phyloP scores from a whole-genome alignment of 2,113 vertebrate species.

The Podarcis muralis region DNA sequence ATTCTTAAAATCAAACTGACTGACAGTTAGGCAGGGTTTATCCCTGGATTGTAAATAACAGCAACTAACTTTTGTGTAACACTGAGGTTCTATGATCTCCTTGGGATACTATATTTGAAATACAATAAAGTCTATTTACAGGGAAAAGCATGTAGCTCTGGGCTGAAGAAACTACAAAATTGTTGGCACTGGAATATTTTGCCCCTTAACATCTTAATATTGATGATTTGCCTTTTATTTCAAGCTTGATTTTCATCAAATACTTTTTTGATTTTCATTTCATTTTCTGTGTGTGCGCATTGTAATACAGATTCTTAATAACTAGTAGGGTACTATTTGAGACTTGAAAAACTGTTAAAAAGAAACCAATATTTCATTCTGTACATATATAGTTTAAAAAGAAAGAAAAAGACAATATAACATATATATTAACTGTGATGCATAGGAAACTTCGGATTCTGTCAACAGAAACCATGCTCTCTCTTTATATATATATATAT shows the following conservation, averaged over 20 bases:
- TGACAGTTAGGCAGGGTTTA: slow-evolving; percentile 58
- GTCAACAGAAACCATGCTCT: slow-evolving; percentile 72
- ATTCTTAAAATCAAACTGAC: slow-evolving; percentile 54
- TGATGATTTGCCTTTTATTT: slow-evolving; percentile 68
- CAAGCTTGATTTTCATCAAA: slow-evolving; percentile 35
- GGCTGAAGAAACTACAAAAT: slow-evolving; percentile 79
- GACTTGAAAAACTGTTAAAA: slow-evolving; percentile 76
- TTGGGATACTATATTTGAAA: slow-evolving; percentile 58
- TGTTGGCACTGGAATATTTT: slow-evolving; percentile 72
- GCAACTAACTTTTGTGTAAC: slow-evolving; percentile 41
- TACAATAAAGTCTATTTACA: slow-evolving; percentile 67
- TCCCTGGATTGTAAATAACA: slow-evolving; percentile 37
- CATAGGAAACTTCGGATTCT: slow-evolving; percentile 70
- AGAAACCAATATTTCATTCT: slow-evolving; percentile 76
- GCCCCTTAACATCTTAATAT: slow-evolving; percentile 70
- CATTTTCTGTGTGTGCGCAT: slow-evolving; percentile 32
- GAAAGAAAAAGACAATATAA: slow-evolving; percentile 38
- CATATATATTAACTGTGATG: slow-evolving; percentile 69
- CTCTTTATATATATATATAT: slow-evolving; percentile 33
- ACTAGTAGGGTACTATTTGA: slow-evolving; percentile 66
- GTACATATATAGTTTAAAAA: slow-evolving; percentile 73
- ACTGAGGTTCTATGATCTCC: slow-evolving; percentile 62
- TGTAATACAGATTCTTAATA: slow-evolving; percentile 68
- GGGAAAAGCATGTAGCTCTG: slow-evolving; percentile 84
- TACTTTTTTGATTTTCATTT: slow-evolving; percentile 47